Evolutionary conservation across 2,888 invertebrate species (phyloP).

Genomic region (Amiota communis): DNA sequence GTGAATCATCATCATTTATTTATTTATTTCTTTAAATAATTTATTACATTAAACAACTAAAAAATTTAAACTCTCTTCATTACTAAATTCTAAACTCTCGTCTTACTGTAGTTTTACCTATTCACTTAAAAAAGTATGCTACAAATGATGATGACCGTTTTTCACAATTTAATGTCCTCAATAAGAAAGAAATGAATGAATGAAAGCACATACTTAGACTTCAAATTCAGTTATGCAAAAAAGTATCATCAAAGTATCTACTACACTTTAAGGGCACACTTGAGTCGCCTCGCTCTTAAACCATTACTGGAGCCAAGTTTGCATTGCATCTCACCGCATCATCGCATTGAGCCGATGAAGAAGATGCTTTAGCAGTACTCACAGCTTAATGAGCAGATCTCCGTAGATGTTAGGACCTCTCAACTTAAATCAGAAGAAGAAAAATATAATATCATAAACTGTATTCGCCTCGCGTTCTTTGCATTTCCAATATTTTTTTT

Average conservation of each 20-base stretch:
- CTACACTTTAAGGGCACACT: constrained; percentile 13
- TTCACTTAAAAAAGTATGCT: not conserved
- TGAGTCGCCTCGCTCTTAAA: constrained; percentile 22
- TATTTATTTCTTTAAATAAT: too few species aligned
- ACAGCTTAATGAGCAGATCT: constrained; percentile 22
- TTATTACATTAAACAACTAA: too few species aligned
- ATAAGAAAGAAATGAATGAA: too few species aligned
- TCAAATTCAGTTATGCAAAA: constrained; percentile 1
- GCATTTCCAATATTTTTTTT: constrained; percentile 19
- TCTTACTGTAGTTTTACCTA: too few species aligned
- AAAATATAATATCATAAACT: constrained; percentile 6
- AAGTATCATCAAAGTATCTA: constrained; percentile 21
- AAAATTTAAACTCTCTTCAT: too few species aligned
- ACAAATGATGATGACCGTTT: not conserved
- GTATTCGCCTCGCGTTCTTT: constrained; percentile 1
- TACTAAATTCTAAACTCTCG: too few species aligned
- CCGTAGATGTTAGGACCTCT: not conserved
- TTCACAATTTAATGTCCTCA: too few species aligned
- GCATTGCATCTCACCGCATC: not conserved
- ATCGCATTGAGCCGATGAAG: not conserved
- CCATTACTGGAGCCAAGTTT: not conserved
- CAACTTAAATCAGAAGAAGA: not conserved
- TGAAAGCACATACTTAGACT: not conserved
- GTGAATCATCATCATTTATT: too few species aligned
- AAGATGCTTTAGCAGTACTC: constrained; percentile 20